Conservation (phyloP, 2,888 invertebrate species). For the Dermolepida albohirtum region DNA sequence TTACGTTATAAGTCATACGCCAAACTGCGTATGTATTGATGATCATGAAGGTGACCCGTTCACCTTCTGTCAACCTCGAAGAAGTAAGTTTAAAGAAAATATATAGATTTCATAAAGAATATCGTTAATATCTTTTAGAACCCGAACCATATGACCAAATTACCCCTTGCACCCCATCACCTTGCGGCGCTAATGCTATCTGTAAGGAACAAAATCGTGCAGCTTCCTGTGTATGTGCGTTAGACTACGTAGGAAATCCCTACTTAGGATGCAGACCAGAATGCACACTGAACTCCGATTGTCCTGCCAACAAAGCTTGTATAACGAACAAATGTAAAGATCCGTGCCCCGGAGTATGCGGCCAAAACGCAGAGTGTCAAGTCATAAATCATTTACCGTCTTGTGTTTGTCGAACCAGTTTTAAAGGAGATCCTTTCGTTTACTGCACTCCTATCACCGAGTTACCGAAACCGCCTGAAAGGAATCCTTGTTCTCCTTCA, state of each 20-base stretch:
- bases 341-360: constrained; percentile 75
- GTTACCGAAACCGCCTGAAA: constrained; percentile 55
- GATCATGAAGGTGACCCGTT: constrained; percentile 72
- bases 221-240: constrained; percentile 70
- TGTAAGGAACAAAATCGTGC: constrained; percentile 67
- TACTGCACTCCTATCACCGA: constrained; percentile 58
- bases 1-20: constrained; percentile 69
- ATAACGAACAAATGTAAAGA: constrained; percentile 73
- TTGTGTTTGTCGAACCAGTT: constrained; percentile 72
- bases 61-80: constrained; percentile 60
- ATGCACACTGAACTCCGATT: constrained; percentile 75
- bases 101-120: background rate
- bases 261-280: constrained; percentile 74
- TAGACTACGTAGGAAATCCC: constrained; percentile 75
- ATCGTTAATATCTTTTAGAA: constrained; percentile 24
- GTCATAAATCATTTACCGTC: constrained; percentile 74
- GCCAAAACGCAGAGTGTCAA: constrained; percentile 74
- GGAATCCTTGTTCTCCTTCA: constrained; percentile 78
- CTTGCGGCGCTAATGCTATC: constrained; percentile 75
- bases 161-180: constrained; percentile 72
- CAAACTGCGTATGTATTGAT: constrained; percentile 70
- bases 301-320: constrained; percentile 76
- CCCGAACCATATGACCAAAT: constrained; percentile 51
- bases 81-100: constrained; percentile 45
- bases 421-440: constrained; percentile 74